Evolutionary conservation across 1,140 invertebrate genomes (phyloP).

Genomic region (Trichonephila inaurata): DNA sequence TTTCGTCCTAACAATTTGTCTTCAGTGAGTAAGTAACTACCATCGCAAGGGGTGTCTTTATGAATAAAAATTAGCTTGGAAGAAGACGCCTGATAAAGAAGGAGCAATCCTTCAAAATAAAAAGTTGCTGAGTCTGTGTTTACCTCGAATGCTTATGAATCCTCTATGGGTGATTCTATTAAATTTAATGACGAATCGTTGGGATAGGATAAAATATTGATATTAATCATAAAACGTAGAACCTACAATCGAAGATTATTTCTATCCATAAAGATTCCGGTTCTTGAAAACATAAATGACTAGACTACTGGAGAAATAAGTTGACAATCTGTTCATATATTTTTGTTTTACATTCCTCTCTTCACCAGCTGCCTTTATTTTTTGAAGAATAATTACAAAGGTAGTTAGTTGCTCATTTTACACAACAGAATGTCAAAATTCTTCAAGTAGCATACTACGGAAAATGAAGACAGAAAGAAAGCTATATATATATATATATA

Average conservation of each 20-base stretch:
- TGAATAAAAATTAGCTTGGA: slow-evolving; percentile 74
- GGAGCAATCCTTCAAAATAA: slow-evolving; percentile 66
- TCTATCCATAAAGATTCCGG: no score
- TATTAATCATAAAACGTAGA: slow-evolving; percentile 16
- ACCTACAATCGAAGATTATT: neutral
- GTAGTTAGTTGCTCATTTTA: no score
- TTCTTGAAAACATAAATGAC: no score
- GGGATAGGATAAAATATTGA: neutral
- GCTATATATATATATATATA: no score
- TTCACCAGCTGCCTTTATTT: no score
- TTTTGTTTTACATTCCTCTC: no score
- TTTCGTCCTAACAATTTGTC: slow-evolving; percentile 71
- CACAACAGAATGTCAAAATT: no score
- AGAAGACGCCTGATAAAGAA: slow-evolving; percentile 45
- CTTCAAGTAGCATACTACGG: no score
- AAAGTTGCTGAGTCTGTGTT: slow-evolving; percentile 44
- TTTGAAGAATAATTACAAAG: no score
- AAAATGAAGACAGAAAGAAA: no score
- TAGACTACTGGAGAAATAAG: no score
- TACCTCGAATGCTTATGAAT: slow-evolving; percentile 47
- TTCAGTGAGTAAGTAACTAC: slow-evolving; percentile 53
- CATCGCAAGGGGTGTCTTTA: slow-evolving; percentile 46
- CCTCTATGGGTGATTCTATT: slow-evolving; percentile 12
- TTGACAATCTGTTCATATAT: no score
- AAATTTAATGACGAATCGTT: slow-evolving; percentile 52